phyloP scores from a whole-genome alignment of 2,888 invertebrate species.

The Melolontha melolontha region DNA sequence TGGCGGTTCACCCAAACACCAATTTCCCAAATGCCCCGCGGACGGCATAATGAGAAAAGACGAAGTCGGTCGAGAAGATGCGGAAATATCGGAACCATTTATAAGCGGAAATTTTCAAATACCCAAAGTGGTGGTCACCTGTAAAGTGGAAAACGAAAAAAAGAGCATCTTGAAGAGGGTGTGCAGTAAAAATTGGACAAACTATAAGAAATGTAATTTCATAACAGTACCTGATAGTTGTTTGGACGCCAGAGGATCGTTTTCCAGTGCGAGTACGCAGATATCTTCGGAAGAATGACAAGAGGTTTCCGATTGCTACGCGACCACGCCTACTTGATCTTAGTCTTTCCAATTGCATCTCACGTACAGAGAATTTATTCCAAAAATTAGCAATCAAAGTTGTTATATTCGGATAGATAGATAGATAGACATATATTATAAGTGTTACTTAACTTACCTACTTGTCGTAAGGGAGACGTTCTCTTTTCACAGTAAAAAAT shows the following conservation, averaged over 20 bases:
- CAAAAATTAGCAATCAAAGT: no score
- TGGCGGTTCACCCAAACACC: conserved; percentile 17
- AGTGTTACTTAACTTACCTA: no score
- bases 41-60: conserved; percentile 1
- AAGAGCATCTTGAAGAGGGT: conserved; percentile 63
- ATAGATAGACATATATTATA: no score
- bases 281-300: conserved; percentile 61
- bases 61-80: conserved; percentile 14
- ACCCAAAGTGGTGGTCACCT: conserved; percentile 61
- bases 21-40: not conserved
- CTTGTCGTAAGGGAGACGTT: no score
- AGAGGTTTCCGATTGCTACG: conserved; percentile 11
- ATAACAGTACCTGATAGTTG: conserved; percentile 63
- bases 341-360: not conserved
- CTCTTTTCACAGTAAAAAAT: no score
- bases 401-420: no score
- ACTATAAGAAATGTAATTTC: conserved; percentile 57
- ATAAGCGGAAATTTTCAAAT: conserved; percentile 45
- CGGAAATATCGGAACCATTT: conserved; percentile 39
- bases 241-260: conserved; percentile 62
- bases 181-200: conserved; percentile 55
- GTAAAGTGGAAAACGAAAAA: conserved; percentile 58
- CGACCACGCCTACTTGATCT: not conserved
- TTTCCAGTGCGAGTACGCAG: conserved; percentile 65
- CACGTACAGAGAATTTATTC: not conserved